Base-by-base conservation (phyloP, 2,113 vertebrate genomes). In the Odontesthes bonariensis region DNA sequence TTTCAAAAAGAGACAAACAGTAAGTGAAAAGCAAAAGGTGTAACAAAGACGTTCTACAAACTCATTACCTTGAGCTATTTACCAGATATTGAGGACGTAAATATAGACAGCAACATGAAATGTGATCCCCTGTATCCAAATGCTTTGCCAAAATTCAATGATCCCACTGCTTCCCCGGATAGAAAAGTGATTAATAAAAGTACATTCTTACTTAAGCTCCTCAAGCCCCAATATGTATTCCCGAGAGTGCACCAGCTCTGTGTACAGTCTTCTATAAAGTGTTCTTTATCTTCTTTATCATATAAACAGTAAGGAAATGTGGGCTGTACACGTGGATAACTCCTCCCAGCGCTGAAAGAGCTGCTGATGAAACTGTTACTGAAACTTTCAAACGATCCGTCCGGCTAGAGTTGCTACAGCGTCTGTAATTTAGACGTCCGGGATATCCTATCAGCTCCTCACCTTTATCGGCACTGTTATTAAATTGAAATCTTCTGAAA, bases 321-420 rank as follows among this genome's bases (percentile, higher is more conserved):
- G 71, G 72, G 38, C 27, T 61, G 53, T 7, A n/a, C 38, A 7
- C 40, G 42, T 42, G 32, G 27, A 5, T 54, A 55, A 59, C 86
- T 87, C 88, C 86, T 87, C 86, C 86, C 78, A 70, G 11, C 3
- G 23, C 38, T 40, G 42, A 38, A 57, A 33, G 10, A 22, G 54
- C 42, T 20, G 64, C 32, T 52, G 75, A 56, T 85, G 83, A 84
- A 88, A 86, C 69, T 17, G 58, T 69, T 14, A 6, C 53, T 1
- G 46, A 49, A 19, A 33, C 22, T 77, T 68, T 5, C 35, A 63
- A 3, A 58, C n/a, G 8, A n/a, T 17, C 6, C 8, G 20, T 44
- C 6, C 33, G 13, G 6, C 5, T 3, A 23, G 52, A n/a, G 44
- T 66, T 14, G 10, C 33, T 4, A 14, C 20, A 1, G 0, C 19